Base-by-base conservation (phyloP, 2,797 vertebrate species). In the Threskiornis aethiopicus region DNA sequence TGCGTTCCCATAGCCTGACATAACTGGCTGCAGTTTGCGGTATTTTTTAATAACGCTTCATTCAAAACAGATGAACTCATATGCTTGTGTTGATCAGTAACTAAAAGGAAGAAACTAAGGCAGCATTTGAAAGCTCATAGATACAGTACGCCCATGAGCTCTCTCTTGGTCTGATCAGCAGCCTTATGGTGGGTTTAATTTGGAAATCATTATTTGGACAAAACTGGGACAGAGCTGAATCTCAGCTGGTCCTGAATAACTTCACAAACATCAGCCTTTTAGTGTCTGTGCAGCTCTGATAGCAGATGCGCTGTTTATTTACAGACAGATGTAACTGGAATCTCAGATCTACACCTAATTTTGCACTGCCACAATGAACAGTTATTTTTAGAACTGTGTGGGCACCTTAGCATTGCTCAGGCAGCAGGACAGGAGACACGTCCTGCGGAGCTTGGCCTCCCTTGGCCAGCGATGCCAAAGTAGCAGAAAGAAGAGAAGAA, bases 181-280 rank as follows among this genome's bases (percentile, higher is more conserved):
- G 37, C 81, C 75, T 90, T 89, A 47, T 59, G 66, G 57, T 87
- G 78, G 75, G 37, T 85, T 94, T 96, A 89, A 94, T 93, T 92
- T 92, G 84, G 61, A 89, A 92, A 55, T 92, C 55, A 52, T 94
- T 84, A 49, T 79, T 90, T 65, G 67, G 77, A 71, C 81, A 79
- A 84, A 93, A 96, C 76, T 93, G 41, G 69, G 64, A 62, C 88
- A 91, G 95, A 93, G 86, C 83, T 87, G 73, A 65, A 73, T 90
- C 77, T 96, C 81, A 70, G 70, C 59, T 76, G 81, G 54, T 87
- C 73, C 70, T 26, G 31, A 90, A 65, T 87, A 87, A 76, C 83
- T 93, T 88, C 77, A 8, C 72, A 75, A 52, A 35, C 86, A 64
- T 90, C 72, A 90, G 77, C 83, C 58, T 93, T 66, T 66, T 46